Conservation (phyloP, 2,113 vertebrate species). For the Antechinus flavipes region DNA sequence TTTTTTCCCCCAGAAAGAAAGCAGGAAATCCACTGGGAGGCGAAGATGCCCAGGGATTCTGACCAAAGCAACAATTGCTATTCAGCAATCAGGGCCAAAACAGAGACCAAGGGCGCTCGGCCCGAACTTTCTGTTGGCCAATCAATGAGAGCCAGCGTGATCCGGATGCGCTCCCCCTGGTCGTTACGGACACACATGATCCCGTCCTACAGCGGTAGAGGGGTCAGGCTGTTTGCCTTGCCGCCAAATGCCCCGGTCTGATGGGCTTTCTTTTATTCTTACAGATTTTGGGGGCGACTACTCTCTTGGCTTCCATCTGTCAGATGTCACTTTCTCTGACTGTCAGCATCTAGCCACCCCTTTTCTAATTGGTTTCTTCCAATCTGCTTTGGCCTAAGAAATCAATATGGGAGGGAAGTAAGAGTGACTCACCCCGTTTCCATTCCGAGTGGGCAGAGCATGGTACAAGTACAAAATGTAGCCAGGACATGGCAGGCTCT, state of each 20-base stretch:
- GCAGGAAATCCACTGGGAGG: no score
- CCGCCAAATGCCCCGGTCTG: fast-evolving
- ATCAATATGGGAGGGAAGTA: neutral
- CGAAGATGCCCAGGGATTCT: no score
- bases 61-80: no score
- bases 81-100: no score
- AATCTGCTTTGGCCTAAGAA: neutral
- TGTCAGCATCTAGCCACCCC: neutral
- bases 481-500: neutral
- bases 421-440: neutral
- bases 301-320: fast-evolving
- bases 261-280: neutral
- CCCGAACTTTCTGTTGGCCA: no score
- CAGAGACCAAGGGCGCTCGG: no score
- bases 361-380: neutral
- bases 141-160: no score
- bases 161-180: no score
- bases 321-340: neutral
- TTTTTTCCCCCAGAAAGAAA: no score
- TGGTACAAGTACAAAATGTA: neutral
- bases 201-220: fast-evolving
- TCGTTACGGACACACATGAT: neutral
- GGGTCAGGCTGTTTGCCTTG: no score
- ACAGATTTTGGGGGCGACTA: fast-evolving
- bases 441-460: neutral